phyloP scores from a whole-genome alignment of 1,140 invertebrate species.

The Macrostomum lignano region DNA sequence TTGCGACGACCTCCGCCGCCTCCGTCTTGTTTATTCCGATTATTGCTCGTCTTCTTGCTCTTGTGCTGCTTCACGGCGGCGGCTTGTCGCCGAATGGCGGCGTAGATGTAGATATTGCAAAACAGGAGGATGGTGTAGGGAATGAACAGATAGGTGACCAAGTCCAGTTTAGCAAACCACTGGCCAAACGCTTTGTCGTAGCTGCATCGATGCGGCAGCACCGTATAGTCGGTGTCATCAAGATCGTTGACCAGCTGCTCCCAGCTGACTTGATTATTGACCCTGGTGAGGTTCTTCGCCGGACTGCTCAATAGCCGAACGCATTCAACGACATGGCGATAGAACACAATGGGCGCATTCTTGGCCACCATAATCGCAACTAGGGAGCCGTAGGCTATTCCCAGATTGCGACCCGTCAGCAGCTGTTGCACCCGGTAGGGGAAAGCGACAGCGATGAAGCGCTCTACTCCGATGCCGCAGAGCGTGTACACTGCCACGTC shows the following conservation, averaged over 20 bases:
- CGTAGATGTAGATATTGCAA: constrained; percentile 1
- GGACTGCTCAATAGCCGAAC: background rate
- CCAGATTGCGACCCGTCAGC: background rate
- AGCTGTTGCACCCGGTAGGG: background rate
- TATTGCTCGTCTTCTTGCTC: background rate
- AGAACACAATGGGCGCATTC: constrained; percentile 3
- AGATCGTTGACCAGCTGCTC: no score
- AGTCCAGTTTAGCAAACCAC: background rate
- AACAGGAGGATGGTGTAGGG: background rate
- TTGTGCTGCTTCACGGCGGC: background rate
- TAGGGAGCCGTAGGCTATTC: no score
- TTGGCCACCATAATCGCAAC: background rate
- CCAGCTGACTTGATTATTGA: no score
- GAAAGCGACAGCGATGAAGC: background rate
- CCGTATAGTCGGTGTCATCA: no score
- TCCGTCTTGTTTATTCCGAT: background rate
- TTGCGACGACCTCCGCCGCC: background rate
- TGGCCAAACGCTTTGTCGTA: constrained; percentile 1
- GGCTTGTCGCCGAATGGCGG: background rate
- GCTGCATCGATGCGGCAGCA: background rate
- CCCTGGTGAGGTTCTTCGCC: background rate
- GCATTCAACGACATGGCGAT: background rate
- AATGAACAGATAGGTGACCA: background rate
- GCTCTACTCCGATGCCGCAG: background rate
- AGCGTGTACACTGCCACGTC: background rate